Evolutionary conservation across 1,140 invertebrate genomes (phyloP).

Genomic region (Drosophila miranda): DNA sequence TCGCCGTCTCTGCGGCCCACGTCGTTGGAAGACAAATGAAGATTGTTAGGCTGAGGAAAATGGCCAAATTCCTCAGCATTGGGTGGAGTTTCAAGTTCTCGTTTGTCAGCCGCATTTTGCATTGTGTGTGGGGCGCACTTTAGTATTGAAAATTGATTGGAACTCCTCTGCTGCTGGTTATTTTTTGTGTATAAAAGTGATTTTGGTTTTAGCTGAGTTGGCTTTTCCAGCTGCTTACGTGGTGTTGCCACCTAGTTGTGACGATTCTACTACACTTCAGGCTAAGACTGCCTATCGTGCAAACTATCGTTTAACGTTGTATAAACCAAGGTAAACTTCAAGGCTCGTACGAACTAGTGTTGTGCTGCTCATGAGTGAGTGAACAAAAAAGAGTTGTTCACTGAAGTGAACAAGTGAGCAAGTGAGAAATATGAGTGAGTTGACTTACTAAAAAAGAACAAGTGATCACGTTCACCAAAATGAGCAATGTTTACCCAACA

Average conservation of each 20-base stretch:
- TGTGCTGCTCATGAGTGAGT: no score
- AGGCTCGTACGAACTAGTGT: no score
- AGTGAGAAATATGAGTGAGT: no score
- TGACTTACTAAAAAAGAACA: no score
- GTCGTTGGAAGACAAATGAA: slow-evolving; percentile 61
- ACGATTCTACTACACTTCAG: no score
- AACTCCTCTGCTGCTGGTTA: slow-evolving; percentile 24
- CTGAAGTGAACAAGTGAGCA: no score
- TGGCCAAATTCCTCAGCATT: slow-evolving; percentile 36
- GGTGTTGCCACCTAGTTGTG: not conserved
- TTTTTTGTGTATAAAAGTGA: slow-evolving; percentile 75
- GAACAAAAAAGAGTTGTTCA: no score
- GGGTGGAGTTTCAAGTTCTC: slow-evolving; percentile 46
- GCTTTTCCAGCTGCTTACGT: slow-evolving; percentile 17
- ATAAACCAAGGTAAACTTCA: no score
- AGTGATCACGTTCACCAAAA: no score
- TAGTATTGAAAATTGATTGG: slow-evolving; percentile 26
- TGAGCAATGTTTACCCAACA: no score
- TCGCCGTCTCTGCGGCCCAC: slow-evolving; percentile 42
- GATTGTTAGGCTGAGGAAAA: slow-evolving; percentile 29
- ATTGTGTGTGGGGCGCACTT: slow-evolving; percentile 53
- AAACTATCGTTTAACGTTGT: no score
- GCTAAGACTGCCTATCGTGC: no score
- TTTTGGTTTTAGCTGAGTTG: slow-evolving; percentile 64
- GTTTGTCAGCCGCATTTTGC: slow-evolving; percentile 69